phyloP scores from a whole-genome alignment of 2,888 invertebrate species.

The Drosophila flavopinicola region DNA sequence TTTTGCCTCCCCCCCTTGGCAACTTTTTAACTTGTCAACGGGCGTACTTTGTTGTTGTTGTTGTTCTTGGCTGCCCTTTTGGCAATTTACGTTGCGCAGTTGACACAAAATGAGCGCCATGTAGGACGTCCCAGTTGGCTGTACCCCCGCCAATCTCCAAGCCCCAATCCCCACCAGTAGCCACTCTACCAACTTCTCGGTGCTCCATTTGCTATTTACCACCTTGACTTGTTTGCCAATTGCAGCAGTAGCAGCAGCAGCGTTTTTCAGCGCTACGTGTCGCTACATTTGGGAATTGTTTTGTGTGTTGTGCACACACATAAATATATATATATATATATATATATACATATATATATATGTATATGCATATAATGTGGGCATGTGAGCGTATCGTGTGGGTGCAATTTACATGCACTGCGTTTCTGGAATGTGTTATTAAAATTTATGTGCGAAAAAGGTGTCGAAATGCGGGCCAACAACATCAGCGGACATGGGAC shows the following conservation, averaged over 20 bases:
- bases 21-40: constrained; percentile 40
- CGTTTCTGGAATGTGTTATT: constrained; percentile 70
- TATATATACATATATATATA: neutral
- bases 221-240: constrained; percentile 76
- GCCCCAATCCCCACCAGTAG: neutral
- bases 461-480: constrained; percentile 63
- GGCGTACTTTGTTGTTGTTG: constrained; percentile 20
- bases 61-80: constrained; percentile 49
- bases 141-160: constrained; percentile 3
- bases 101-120: constrained; percentile 72
- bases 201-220: constrained; percentile 64
- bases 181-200: constrained; percentile 2
- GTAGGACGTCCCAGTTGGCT: constrained; percentile 57
- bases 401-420: constrained; percentile 63
- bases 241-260: constrained; percentile 52
- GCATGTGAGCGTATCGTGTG: constrained; percentile 45
- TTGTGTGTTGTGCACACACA: constrained; percentile 50
- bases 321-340: neutral
- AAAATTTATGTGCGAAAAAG: constrained; percentile 73
- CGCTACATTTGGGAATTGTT: constrained; percentile 75
- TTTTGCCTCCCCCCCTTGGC: neutral
- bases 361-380: constrained; percentile 28
- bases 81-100: constrained; percentile 62
- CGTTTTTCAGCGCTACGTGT: constrained; percentile 60
- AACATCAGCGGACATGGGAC: constrained; percentile 41